A percentile compares a stretch with the other conserved stretches of the same genome.
Conservation (phyloP, 1,140 invertebrate species). For the Brachionus rubens region DNA sequence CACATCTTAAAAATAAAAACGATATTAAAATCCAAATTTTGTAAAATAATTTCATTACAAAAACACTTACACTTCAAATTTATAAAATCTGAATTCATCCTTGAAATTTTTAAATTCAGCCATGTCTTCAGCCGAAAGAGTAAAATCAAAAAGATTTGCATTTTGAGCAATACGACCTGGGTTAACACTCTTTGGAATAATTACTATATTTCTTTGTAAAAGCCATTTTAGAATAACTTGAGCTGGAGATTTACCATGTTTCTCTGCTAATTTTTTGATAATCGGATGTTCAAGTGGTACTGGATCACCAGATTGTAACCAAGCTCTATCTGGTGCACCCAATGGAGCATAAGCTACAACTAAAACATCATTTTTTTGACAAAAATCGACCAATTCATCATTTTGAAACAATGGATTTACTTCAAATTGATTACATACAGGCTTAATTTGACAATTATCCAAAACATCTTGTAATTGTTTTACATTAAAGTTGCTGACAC, state of each 20-base stretch:
- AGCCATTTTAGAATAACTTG: conserved; percentile 34
- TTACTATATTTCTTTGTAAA: conserved; percentile 15
- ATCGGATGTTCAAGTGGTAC: conserved; percentile 25
- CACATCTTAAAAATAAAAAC: not conserved
- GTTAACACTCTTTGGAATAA: conserved; percentile 45
- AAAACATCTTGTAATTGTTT: conserved; percentile 55
- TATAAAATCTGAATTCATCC: conserved; percentile 42
- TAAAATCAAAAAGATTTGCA: conserved; percentile 43
- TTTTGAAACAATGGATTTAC: conserved; percentile 61
- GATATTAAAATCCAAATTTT: not conserved
- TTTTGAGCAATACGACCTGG: conserved; percentile 13
- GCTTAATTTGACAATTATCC: conserved; percentile 53
- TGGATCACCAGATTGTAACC: conserved; percentile 19
- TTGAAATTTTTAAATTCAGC: conserved; percentile 29
- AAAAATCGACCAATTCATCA: conserved; percentile 53
- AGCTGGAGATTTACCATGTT: conserved; percentile 31
- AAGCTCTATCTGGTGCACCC: conserved; percentile 33
- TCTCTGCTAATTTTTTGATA: conserved; percentile 6
- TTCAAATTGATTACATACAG: conserved; percentile 61
- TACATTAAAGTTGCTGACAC: conserved; percentile 59
- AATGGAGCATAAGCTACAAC: conserved; percentile 43
- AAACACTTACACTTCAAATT: conserved; percentile 40
- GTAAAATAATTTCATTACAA: not conserved
- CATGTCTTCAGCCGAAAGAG: conserved; percentile 12
- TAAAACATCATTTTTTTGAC: conserved; percentile 54